Base-by-base conservation (phyloP, 2,113 vertebrate genomes). In the Solenodon paradoxus region DNA sequence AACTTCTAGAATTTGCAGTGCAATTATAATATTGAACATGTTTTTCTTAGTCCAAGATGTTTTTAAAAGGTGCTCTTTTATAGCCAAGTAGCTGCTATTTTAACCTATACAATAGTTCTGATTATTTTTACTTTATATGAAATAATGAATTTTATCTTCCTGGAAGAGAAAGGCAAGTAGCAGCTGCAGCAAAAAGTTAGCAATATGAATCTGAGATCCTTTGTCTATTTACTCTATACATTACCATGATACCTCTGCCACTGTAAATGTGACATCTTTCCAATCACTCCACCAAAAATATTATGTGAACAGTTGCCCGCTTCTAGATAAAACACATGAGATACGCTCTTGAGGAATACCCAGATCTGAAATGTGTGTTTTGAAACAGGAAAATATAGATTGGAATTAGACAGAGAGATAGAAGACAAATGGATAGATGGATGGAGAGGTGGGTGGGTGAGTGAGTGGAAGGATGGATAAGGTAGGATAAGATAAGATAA, bases 31-130 rank as follows among this genome's bases (percentile, higher is more conserved):
- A 51, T 8, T 79, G 59, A 47, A 74, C 55, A 12, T 55, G 2
- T 22, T 53, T 84, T 80, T 6, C 38, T 80, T 75, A 83, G 79
- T 88, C 26, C 66, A 92, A 77, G 42, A 32, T 72, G 71, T 83
- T 72, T 94, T 95, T 51, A 49, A 84, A 90, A 61, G 69, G 55
- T 88, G 20, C 7, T 83, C 82, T 80, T 96, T 59, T 64, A 86
- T 11, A 45, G 9, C 38, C 28, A 61, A 59, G 47, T 64, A 15
- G 47, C 4, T 71, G 68, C 61, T 90, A 49, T 81, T 69, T 72
- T 57, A 71, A 89, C 28, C 32, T 61, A 66, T 57, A 38, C 55
- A 53, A 59, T 13, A 81, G 11, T 51, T 12, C 47, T 88, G 32
- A 40, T 19, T 57, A 57, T 57, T 77, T 96, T 94, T 49, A 69